These are phyloP conservation scores for Homarus americanus DNA, from an alignment of 1,140 invertebrate species.

Conservation along the genomic window DNA sequence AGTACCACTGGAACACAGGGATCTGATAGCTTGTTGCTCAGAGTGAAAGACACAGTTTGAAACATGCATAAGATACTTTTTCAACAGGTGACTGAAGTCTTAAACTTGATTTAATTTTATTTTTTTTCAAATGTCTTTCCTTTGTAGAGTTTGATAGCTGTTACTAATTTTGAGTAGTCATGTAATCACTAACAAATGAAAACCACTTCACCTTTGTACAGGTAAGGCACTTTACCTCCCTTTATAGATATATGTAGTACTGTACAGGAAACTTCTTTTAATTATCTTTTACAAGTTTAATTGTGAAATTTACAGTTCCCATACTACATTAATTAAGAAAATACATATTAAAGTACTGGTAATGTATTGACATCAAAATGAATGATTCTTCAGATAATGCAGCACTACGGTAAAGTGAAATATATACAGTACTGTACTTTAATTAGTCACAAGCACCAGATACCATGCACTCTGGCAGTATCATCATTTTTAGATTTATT, in stretches of 20 bases:
- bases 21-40: background rate
- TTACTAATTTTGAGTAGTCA: background rate
- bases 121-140: background rate
- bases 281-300: background rate
- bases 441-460: background rate
- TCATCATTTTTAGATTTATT: conserved; percentile 19
- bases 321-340: background rate
- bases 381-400: background rate
- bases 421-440: too few relatives aligned
- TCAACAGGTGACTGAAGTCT: background rate
- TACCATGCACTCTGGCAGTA: conserved; percentile 15
- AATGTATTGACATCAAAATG: background rate
- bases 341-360: background rate
- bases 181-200: background rate
- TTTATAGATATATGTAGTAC: background rate
- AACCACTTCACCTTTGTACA: background rate
- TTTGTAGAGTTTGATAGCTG: background rate
- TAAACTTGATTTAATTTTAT: background rate
- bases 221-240: background rate
- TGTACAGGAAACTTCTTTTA: background rate
- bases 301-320: background rate
- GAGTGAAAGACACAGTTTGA: background rate
- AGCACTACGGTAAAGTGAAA: background rate
- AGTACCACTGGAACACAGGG: background rate
- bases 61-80: background rate